These are phyloP conservation scores for Spinus olivaceus DNA, from an alignment of 2,797 vertebrate species.

Conservation along the genomic window DNA sequence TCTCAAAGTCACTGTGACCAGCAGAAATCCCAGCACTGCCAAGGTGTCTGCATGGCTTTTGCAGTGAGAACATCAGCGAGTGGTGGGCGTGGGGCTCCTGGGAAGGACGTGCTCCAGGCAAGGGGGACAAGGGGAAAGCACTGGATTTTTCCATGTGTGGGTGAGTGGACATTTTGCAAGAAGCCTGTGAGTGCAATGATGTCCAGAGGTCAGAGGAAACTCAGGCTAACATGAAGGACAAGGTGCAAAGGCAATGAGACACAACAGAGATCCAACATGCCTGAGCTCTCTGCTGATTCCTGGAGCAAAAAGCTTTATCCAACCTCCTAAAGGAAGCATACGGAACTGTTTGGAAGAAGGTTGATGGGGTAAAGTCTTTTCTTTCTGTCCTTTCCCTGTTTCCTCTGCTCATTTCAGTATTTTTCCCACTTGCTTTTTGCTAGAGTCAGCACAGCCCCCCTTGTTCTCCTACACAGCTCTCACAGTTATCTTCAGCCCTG, in stretches of 20 bases:
- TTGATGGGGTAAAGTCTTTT: neutral
- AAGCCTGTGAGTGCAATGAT: neutral
- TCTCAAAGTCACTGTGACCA: too few species aligned
- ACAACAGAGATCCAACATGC: neutral
- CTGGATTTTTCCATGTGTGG: neutral
- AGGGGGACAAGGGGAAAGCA: neutral
- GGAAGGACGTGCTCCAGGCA: neutral
- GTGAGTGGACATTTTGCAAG: conserved; percentile 11
- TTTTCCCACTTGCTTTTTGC: neutral
- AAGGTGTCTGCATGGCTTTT: neutral
- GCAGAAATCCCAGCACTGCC: too few species aligned
- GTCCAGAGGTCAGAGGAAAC: neutral
- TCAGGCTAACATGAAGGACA: neutral
- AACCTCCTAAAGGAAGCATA: neutral
- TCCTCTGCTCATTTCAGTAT: neutral
- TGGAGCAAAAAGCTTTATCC: neutral
- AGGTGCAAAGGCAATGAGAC: neutral
- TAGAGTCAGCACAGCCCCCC: neutral
- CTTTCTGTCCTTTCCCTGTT: neutral
- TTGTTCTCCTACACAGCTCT: neutral
- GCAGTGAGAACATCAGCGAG: neutral
- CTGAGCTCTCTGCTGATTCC: neutral
- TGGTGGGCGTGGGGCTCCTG: neutral
- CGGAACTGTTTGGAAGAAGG: neutral
- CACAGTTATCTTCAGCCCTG: neutral